Conservation (phyloP, 2,113 vertebrate species). For the Uria aalge region DNA sequence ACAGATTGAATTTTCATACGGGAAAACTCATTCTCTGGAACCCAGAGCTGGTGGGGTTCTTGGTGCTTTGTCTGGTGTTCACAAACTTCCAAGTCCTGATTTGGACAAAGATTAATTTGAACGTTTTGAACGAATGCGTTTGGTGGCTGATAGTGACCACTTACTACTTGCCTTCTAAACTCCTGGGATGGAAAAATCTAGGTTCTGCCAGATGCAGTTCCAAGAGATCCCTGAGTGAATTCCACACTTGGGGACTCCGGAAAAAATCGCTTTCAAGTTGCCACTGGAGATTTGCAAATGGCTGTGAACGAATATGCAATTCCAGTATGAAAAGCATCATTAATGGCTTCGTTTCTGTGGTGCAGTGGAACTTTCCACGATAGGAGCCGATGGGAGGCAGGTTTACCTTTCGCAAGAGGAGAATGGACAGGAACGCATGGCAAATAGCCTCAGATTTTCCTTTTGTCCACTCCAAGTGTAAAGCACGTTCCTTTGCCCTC, state of each 20-base stretch:
- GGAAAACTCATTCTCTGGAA: neutral
- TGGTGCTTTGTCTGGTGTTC: neutral
- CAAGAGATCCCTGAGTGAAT: neutral
- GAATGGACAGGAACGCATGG: neutral
- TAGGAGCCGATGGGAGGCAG: neutral
- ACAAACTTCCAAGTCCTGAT: neutral
- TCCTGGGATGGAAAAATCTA: neutral
- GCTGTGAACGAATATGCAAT: neutral
- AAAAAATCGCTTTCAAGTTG: neutral
- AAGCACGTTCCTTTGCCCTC: neutral
- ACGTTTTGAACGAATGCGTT: neutral
- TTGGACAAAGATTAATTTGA: neutral
- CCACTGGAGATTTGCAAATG: neutral
- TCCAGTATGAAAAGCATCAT: neutral
- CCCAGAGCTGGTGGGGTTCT: neutral
- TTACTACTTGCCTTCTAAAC: neutral
- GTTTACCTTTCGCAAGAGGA: neutral
- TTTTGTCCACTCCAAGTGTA: neutral
- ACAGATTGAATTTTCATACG: neutral
- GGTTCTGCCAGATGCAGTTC: neutral
- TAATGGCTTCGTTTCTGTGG: neutral
- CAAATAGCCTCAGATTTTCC: neutral
- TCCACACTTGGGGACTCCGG: fast-evolving
- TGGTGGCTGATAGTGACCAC: neutral
- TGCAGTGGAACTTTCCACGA: neutral